Evolutionary conservation across 2,888 invertebrate genomes (phyloP).

Genomic region (Emmelina monodactyla): DNA sequence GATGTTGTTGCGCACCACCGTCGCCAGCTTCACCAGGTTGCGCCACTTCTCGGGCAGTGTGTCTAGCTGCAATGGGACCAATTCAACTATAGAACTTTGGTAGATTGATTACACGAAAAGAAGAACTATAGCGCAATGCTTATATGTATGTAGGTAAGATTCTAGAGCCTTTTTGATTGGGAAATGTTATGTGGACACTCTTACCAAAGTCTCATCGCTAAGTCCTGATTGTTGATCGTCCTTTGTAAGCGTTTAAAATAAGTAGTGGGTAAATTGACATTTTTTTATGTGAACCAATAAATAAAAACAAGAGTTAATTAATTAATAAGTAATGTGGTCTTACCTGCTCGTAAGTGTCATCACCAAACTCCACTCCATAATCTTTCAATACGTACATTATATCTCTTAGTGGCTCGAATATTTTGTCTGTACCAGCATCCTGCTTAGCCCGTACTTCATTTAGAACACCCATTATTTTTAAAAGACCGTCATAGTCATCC

Average conservation of each 20-base stretch:
- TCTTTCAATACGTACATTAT: neutral
- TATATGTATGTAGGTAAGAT: too few species aligned
- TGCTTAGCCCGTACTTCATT: slow-evolving; percentile 79
- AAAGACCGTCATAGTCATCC: slow-evolving; percentile 85
- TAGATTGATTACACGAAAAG: too few species aligned
- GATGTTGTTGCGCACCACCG: slow-evolving; percentile 84
- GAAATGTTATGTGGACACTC: too few species aligned
- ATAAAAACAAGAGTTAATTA: too few species aligned
- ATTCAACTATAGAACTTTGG: too few species aligned
- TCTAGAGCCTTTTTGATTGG: slow-evolving; percentile 13
- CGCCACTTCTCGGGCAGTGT: slow-evolving; percentile 90
- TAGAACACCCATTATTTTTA: slow-evolving; percentile 84
- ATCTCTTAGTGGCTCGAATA: slow-evolving; percentile 89
- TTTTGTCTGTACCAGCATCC: slow-evolving; percentile 74
- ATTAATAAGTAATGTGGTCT: too few species aligned
- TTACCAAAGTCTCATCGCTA: too few species aligned
- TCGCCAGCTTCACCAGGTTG: slow-evolving; percentile 82
- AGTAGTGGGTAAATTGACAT: too few species aligned
- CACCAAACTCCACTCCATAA: neutral
- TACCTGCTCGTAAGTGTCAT: slow-evolving; percentile 1
- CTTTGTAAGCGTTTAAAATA: too few species aligned
- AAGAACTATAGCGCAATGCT: too few species aligned
- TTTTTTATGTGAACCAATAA: too few species aligned
- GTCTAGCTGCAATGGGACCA: slow-evolving; percentile 52
- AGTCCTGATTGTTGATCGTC: too few species aligned